These are phyloP conservation scores for Biston betularia DNA, from an alignment of 2,888 invertebrate species.

Conservation along the genomic window DNA sequence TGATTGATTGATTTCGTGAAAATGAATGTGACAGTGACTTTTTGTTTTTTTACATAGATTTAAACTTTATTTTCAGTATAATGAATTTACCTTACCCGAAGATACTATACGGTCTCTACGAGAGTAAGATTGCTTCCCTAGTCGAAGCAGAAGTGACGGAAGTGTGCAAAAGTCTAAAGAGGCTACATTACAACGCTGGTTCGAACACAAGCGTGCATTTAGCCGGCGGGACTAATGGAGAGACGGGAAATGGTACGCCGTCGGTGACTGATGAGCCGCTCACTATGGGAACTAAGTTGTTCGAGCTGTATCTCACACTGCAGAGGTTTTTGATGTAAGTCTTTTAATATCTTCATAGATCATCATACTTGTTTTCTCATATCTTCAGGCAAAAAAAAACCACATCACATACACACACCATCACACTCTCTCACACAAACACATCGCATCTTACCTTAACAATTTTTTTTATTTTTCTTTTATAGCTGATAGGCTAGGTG, in stretches of 20 bases:
- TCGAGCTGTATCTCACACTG: conserved; percentile 96
- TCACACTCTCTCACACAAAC: too few species aligned
- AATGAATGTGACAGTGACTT: too few species aligned
- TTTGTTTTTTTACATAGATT: background rate
- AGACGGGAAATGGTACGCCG: conserved; percentile 76
- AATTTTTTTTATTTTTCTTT: too few species aligned
- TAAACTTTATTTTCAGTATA: conserved; percentile 80
- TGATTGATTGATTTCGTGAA: too few species aligned
- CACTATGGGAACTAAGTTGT: conserved; percentile 94
- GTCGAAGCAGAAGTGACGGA: conserved; percentile 90
- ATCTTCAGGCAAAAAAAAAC: too few species aligned
- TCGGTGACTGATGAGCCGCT: conserved; percentile 88
- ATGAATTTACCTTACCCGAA: conserved; percentile 91
- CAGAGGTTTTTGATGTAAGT: conserved; percentile 94
- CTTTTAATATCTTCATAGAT: conserved; percentile 7
- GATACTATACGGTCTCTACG: conserved; percentile 90
- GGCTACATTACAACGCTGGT: conserved; percentile 82
- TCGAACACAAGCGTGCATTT: conserved; percentile 73
- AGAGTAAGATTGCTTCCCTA: conserved; percentile 89
- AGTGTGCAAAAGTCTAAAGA: conserved; percentile 91
- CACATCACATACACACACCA: too few species aligned
- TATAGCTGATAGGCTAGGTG: too few species aligned
- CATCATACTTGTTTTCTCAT: too few species aligned
- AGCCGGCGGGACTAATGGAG: conserved; percentile 84
- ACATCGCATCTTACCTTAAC: too few species aligned